A percentile compares a stretch with the other conserved stretches of the same genome.
These are phyloP conservation scores for Larimichthys crocea DNA, from an alignment of 2,113 vertebrate genomes.

Conservation along the genomic window DNA sequence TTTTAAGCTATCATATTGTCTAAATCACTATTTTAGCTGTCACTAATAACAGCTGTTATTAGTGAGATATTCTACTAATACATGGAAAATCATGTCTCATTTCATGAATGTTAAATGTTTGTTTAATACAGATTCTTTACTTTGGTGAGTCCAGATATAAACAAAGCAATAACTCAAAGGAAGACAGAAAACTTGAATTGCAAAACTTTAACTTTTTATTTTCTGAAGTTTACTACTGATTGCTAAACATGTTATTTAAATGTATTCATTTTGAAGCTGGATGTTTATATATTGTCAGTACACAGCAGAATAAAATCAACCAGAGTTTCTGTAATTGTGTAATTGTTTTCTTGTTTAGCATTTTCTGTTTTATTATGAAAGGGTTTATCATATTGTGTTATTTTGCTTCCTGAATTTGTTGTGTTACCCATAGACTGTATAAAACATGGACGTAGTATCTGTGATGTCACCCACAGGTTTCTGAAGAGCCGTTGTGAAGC, in stretches of 20 bases:
- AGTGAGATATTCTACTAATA: conserved; percentile 29
- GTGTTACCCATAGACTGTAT: too few species aligned
- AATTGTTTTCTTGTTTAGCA: not conserved
- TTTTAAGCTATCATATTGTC: not conserved
- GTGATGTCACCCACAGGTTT: too few species aligned
- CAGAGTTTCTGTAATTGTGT: conserved; percentile 27
- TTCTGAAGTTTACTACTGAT: conserved; percentile 12
- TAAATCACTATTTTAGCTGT: too few species aligned
- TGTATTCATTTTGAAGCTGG: conserved; percentile 39
- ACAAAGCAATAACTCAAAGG: conserved; percentile 8
- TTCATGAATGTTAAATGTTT: conserved; percentile 23
- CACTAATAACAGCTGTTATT: not conserved
- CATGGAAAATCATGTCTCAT: not conserved
- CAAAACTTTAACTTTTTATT: not conserved
- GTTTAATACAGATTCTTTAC: conserved; percentile 1
- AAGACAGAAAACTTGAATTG: conserved; percentile 42
- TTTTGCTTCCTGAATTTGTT: too few species aligned
- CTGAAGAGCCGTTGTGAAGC: too few species aligned
- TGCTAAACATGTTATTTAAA: conserved; percentile 36
- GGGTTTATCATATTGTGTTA: too few species aligned
- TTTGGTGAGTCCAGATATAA: not conserved
- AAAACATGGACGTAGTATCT: too few species aligned
- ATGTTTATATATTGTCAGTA: conserved; percentile 43
- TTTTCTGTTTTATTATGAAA: too few species aligned
- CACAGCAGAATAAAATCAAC: conserved; percentile 52